Evolutionary conservation across 1,140 invertebrate species (phyloP).

Genomic region (Zaprionus gabonicus): DNA sequence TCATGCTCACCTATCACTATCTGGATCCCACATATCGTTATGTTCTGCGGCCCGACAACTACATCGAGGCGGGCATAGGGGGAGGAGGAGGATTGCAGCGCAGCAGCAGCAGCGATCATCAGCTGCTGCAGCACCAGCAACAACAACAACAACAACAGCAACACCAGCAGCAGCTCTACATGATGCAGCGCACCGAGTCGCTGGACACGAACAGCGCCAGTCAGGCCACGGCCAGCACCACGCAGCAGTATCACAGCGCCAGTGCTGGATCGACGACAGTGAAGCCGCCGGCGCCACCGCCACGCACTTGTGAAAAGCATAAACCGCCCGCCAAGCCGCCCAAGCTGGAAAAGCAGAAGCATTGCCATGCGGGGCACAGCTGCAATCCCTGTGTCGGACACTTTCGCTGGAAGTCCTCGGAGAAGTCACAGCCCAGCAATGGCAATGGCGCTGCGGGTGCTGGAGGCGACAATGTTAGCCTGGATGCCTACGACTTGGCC

Average conservation of each 20-base stretch:
- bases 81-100: constrained; percentile 85
- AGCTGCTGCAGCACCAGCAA: constrained; percentile 47
- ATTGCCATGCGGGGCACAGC: constrained; percentile 86
- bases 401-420: constrained; percentile 78
- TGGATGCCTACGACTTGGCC: constrained; percentile 92
- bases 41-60: constrained; percentile 87
- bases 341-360: constrained; percentile 67
- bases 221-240: constrained; percentile 65
- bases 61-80: constrained; percentile 85
- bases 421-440: constrained; percentile 50
- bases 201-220: constrained; percentile 66
- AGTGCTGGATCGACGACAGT: constrained; percentile 19
- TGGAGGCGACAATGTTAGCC: constrained; percentile 88
- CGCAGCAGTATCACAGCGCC: constrained; percentile 66
- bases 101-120: constrained; percentile 85
- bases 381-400: constrained; percentile 90
- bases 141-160: not conserved
- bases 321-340: constrained; percentile 71
- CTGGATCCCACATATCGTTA: constrained; percentile 89
- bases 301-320: constrained; percentile 80
- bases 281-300: constrained; percentile 75
- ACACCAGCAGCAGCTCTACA: constrained; percentile 44
- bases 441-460: not conserved
- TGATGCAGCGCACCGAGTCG: constrained; percentile 67
- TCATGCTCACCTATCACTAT: constrained; percentile 89